Conservation (phyloP, 2,797 vertebrate genomes). For the Leptodactylus fallax region DNA sequence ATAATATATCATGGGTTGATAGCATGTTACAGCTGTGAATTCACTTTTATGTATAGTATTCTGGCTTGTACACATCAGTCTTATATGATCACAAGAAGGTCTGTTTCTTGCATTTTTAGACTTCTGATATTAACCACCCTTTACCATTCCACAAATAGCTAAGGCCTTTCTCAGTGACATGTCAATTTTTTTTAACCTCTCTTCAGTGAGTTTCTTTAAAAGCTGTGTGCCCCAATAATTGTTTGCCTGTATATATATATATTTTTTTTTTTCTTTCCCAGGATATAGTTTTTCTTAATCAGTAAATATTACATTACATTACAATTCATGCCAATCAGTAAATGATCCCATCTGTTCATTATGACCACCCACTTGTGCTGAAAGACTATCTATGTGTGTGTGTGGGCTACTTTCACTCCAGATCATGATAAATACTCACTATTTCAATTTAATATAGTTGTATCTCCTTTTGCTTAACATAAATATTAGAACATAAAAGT, state of each 20-base stretch:
- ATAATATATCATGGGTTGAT: background rate
- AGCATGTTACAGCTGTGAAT: background rate
- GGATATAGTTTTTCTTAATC: background rate
- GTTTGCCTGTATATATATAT: background rate
- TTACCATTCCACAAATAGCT: background rate
- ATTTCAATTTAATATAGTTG: background rate
- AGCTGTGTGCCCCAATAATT: background rate
- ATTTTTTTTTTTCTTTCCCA: background rate
- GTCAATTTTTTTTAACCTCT: background rate
- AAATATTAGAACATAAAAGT: background rate
- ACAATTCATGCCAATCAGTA: background rate
- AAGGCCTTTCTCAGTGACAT: background rate
- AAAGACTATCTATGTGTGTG: background rate
- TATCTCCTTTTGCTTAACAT: background rate
- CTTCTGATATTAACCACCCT: background rate
- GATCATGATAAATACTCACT: background rate
- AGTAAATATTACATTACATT: slow-evolving; percentile 15
- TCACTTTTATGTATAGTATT: background rate
- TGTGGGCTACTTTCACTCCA: background rate
- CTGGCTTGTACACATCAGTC: background rate
- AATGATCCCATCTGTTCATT: slow-evolving; percentile 7
- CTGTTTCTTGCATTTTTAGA: too few relatives aligned
- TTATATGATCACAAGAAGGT: background rate
- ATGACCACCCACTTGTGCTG: slow-evolving; percentile 19
- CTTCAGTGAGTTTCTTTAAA: background rate